phyloP scores from a whole-genome alignment of 2,113 vertebrate species.

The Oncorhynchus clarkii region DNA sequence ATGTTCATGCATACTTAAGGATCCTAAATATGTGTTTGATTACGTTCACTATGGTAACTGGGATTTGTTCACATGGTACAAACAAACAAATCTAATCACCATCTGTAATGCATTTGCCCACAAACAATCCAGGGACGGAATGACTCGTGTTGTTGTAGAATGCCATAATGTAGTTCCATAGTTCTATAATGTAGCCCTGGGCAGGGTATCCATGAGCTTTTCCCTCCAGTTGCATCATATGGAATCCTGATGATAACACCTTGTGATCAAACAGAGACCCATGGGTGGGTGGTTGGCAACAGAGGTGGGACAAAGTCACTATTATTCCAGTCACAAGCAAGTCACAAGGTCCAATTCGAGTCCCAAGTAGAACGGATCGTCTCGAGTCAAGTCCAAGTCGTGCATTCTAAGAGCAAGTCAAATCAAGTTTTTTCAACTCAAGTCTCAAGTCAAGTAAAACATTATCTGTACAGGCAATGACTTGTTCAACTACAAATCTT shows the following conservation, averaged over 20 bases:
- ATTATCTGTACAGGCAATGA: too few relatives aligned
- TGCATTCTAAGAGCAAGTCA: too few relatives aligned
- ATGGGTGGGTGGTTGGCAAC: slow-evolving; percentile 22
- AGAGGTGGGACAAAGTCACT: too few relatives aligned
- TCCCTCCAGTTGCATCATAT: slow-evolving; percentile 61
- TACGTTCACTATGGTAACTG: background rate
- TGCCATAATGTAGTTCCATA: slow-evolving; percentile 19
- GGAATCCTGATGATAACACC: slow-evolving; percentile 34
- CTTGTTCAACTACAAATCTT: too few relatives aligned
- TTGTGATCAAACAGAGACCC: slow-evolving; percentile 57
- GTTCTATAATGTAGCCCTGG: slow-evolving; percentile 10
- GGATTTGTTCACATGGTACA: background rate
- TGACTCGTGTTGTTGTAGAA: slow-evolving; percentile 29
- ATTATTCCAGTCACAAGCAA: too few relatives aligned
- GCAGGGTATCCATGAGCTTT: slow-evolving; percentile 37
- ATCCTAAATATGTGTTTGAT: background rate
- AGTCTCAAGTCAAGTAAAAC: too few relatives aligned
- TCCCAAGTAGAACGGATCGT: too few relatives aligned
- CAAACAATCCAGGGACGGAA: background rate
- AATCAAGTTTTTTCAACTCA: too few relatives aligned
- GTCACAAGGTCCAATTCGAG: too few relatives aligned
- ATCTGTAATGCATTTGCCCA: background rate
- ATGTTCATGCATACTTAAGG: too few relatives aligned
- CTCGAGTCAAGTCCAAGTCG: too few relatives aligned
- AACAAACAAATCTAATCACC: background rate